A percentile compares a stretch with the other conserved stretches of the same genome.
These are phyloP conservation scores for Hirtodrosophila histrioides DNA, from an alignment of 2,888 invertebrate genomes.

Conservation along the genomic window DNA sequence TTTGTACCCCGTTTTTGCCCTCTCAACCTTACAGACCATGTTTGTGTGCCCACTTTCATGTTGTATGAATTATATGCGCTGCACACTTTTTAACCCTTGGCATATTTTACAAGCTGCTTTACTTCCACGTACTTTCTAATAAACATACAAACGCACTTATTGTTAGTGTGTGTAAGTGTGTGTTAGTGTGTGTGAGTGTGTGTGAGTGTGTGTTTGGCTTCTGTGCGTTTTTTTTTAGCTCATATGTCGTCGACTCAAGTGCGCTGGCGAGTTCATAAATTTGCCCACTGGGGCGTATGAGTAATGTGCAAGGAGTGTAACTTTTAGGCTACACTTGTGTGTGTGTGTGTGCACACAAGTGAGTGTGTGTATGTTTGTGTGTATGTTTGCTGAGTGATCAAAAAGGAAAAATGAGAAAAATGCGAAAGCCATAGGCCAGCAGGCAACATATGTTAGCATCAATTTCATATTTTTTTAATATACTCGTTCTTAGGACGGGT, in stretches of 20 bases:
- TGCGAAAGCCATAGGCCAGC: slow-evolving; percentile 59
- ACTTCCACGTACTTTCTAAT: slow-evolving; percentile 61
- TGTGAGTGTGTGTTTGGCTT: slow-evolving; percentile 11
- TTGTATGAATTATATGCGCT: slow-evolving; percentile 75
- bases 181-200: slow-evolving; percentile 27
- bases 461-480: slow-evolving; percentile 54
- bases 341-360: slow-evolving; percentile 13
- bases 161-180: slow-evolving; percentile 26
- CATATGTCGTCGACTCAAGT: slow-evolving; percentile 73
- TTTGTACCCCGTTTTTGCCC: slow-evolving; percentile 16
- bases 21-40: slow-evolving; percentile 16
- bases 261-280: slow-evolving; percentile 75
- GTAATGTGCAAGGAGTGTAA: slow-evolving; percentile 73
- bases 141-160: slow-evolving; percentile 77
- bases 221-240: slow-evolving; percentile 40
- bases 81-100: slow-evolving; percentile 79
- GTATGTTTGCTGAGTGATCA: slow-evolving; percentile 34
- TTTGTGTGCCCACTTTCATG: slow-evolving; percentile 59
- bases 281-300: slow-evolving; percentile 81
- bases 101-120: slow-evolving; percentile 79
- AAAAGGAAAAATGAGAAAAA: slow-evolving; percentile 42
- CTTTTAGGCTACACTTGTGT: slow-evolving; percentile 34
- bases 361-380: slow-evolving; percentile 3
- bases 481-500: slow-evolving; percentile 7
- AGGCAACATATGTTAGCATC: slow-evolving; percentile 67